Conservation (phyloP, 1,140 invertebrate species). For the Trichoplusia ni region DNA sequence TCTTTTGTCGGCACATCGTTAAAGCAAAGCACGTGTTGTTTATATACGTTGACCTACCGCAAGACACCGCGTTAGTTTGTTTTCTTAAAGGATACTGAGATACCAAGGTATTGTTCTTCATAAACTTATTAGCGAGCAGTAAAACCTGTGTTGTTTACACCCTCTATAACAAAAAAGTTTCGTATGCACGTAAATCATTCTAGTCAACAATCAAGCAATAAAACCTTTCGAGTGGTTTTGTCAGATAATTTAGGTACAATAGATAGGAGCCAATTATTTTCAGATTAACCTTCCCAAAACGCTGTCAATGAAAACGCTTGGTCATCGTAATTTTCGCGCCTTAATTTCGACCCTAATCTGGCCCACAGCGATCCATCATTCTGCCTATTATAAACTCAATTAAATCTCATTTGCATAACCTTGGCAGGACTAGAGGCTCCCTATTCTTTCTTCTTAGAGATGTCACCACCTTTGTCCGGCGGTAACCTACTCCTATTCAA, state of each 20-base stretch:
- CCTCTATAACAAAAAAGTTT: too few species aligned
- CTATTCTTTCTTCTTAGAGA: slow-evolving; percentile 63
- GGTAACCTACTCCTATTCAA: slow-evolving; percentile 66
- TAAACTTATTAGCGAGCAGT: too few species aligned
- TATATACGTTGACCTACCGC: slow-evolving; percentile 52
- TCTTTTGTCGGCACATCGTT: slow-evolving; percentile 34
- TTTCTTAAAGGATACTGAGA: slow-evolving; percentile 25
- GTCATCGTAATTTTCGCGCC: slow-evolving; percentile 72
- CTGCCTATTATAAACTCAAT: slow-evolving; percentile 77
- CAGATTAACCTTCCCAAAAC: slow-evolving; percentile 15
- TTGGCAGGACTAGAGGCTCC: slow-evolving; percentile 43
- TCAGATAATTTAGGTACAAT: not conserved
- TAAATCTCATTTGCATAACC: slow-evolving; percentile 79
- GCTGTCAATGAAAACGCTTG: slow-evolving; percentile 38
- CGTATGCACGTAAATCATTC: too few species aligned
- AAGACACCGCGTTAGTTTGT: slow-evolving; percentile 40
- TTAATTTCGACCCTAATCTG: slow-evolving; percentile 33
- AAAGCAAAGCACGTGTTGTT: slow-evolving; percentile 45
- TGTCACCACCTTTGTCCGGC: slow-evolving; percentile 78
- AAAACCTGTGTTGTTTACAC: too few species aligned
- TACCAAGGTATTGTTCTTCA: too few species aligned
- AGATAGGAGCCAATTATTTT: slow-evolving; percentile 16
- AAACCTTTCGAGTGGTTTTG: too few species aligned
- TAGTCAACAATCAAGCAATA: too few species aligned
- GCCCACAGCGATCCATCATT: slow-evolving; percentile 61